phyloP scores from a whole-genome alignment of 2,113 vertebrate species.

The Neodontobutis hainanensis region DNA sequence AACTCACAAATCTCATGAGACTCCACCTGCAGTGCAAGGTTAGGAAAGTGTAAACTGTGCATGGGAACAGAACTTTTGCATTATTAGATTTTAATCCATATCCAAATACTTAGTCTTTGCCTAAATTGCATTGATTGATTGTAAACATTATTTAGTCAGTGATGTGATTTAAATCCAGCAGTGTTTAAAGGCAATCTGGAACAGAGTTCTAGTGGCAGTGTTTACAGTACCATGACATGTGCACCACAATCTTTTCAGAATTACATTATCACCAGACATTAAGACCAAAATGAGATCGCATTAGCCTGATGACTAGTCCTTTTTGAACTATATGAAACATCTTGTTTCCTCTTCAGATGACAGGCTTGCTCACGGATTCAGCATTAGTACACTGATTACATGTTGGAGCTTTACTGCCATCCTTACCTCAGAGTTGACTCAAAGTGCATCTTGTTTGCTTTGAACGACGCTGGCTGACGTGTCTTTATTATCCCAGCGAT shows the following conservation, averaged over 20 bases:
- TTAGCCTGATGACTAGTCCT: constrained; percentile 1
- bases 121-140: no score
- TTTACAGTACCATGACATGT: not conserved
- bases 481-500: constrained; percentile 19
- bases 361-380: constrained; percentile 11
- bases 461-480: not conserved
- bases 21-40: no score
- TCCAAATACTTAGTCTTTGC: no score
- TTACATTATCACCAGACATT: constrained; percentile 2
- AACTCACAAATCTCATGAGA: no score
- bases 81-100: no score
- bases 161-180: constrained; percentile 1
- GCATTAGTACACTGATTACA: constrained; percentile 19
- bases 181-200: constrained; percentile 3
- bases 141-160: no score
- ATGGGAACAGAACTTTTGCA: no score
- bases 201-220: not conserved
- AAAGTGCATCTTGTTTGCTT: constrained; percentile 8
- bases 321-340: not conserved
- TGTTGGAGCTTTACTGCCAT: constrained; percentile 15
- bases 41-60: no score
- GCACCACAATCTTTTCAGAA: constrained; percentile 3
- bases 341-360: not conserved
- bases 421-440: not conserved
- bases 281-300: not conserved